phyloP scores from a whole-genome alignment of 1,140 invertebrate genomes.

The Agraylea sexmaculata region DNA sequence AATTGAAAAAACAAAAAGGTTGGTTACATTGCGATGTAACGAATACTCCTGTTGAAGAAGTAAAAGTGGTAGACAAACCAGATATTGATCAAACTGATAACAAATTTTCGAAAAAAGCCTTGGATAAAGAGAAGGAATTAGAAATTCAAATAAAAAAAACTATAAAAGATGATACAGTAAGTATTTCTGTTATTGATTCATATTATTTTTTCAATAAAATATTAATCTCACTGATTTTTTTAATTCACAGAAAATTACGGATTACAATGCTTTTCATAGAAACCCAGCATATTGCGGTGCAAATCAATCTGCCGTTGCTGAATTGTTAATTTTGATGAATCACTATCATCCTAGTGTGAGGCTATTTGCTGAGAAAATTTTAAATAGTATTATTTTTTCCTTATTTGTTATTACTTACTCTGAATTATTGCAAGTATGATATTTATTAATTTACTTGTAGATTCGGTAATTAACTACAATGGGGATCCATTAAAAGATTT shows the following conservation, averaged over 20 bases:
- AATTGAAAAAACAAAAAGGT: constrained; percentile 21
- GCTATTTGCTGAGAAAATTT: constrained; percentile 74
- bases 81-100: constrained; percentile 7
- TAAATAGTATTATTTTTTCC: constrained; percentile 46
- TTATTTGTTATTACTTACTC: constrained; percentile 2
- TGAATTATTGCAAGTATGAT: constrained; percentile 10
- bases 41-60: not conserved
- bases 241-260: constrained; percentile 20
- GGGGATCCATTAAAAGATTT: constrained; percentile 92
- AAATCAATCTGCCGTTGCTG: constrained; percentile 52
- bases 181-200: too few relatives aligned
- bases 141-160: constrained; percentile 34
- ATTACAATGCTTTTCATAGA: constrained; percentile 61
- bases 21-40: constrained; percentile 31
- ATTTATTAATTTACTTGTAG: constrained; percentile 32
- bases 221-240: constrained; percentile 1
- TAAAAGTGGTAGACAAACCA: constrained; percentile 8
- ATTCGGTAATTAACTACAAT: constrained; percentile 63
- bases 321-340: constrained; percentile 54
- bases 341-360: constrained; percentile 89
- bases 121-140: constrained; percentile 23
- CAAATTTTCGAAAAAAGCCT: constrained; percentile 11
- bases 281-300: constrained; percentile 79
- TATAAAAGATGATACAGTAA: constrained; percentile 33
- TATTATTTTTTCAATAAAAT: too few relatives aligned